phyloP scores from a whole-genome alignment of 2,888 invertebrate species.

The Spilarctia lutea region DNA sequence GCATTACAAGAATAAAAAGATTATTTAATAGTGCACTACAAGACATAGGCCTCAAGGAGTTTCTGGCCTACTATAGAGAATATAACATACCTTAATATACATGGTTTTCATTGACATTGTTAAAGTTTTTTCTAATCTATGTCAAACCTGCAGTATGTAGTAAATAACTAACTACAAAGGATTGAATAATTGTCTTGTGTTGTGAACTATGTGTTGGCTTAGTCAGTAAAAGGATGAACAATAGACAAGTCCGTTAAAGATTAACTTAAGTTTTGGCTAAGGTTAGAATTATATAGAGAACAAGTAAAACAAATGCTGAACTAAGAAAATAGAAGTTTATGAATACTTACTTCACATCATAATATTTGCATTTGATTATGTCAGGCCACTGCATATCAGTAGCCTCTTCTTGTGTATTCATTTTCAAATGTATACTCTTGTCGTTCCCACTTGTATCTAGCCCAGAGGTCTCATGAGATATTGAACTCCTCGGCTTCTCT shows the following conservation, averaged over 20 bases:
- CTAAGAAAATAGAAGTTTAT: background rate
- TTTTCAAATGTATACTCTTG: slow-evolving; percentile 69
- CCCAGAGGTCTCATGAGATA: slow-evolving; percentile 54
- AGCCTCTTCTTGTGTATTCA: slow-evolving; percentile 73
- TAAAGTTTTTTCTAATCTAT: background rate
- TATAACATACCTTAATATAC: background rate
- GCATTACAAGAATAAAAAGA: too few relatives aligned
- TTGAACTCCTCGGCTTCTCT: slow-evolving; percentile 36
- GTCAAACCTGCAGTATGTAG: background rate
- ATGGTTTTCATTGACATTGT: background rate
- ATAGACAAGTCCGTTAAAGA: background rate
- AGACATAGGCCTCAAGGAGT: too few relatives aligned
- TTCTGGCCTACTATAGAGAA: background rate
- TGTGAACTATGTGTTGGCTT: background rate
- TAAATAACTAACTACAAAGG: background rate
- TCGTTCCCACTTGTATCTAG: slow-evolving; percentile 68
- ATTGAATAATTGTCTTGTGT: background rate
- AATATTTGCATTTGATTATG: slow-evolving; percentile 87
- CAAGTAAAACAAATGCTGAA: too few relatives aligned
- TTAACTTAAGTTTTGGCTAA: background rate
- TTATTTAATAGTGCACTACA: too few relatives aligned
- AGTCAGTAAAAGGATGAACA: background rate
- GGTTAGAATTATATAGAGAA: background rate
- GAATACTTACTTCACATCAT: slow-evolving; percentile 90
- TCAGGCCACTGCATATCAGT: slow-evolving; percentile 86